Percentiles rank a stretch among this genome's conserved stretches.
Evolutionary conservation across 2,113 vertebrate species (phyloP).

Genomic region (Tachysurus fulvidraco): DNA sequence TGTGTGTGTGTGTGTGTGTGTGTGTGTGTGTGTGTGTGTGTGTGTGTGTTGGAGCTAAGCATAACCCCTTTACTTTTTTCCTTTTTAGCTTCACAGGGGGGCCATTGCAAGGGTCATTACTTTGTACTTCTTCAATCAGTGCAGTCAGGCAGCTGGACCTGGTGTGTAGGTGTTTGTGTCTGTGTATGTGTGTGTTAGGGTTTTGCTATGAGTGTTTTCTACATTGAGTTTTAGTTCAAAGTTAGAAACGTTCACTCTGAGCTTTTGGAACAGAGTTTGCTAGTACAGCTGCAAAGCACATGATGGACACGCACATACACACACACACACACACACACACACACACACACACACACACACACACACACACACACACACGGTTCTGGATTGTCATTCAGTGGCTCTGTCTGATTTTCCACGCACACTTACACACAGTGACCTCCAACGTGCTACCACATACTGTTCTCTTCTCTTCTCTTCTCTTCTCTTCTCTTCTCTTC

Average conservation of each 20-base stretch:
- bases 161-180: neutral
- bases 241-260: conserved; percentile 6
- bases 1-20: too few relatives aligned
- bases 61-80: neutral
- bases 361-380: neutral
- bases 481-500: neutral
- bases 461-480: neutral
- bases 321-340: neutral
- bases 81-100: neutral
- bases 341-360: conserved; percentile 33
- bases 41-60: neutral
- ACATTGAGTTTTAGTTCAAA: conserved; percentile 12
- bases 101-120: neutral
- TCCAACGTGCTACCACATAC: neutral
- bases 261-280: conserved; percentile 31
- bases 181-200: conserved; percentile 6
- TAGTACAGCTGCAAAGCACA: conserved; percentile 40
- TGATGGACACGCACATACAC: conserved; percentile 32
- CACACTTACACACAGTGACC: conserved; percentile 9
- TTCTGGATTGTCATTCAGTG: conserved; percentile 38
- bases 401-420: conserved; percentile 29
- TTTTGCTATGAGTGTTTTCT: conserved; percentile 1
- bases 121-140: conserved; percentile 19
- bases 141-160: neutral
- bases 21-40: too few relatives aligned